These are phyloP conservation scores for Myotis yumanensis DNA, from an alignment of 2,113 vertebrate species.

Conservation along the genomic window DNA sequence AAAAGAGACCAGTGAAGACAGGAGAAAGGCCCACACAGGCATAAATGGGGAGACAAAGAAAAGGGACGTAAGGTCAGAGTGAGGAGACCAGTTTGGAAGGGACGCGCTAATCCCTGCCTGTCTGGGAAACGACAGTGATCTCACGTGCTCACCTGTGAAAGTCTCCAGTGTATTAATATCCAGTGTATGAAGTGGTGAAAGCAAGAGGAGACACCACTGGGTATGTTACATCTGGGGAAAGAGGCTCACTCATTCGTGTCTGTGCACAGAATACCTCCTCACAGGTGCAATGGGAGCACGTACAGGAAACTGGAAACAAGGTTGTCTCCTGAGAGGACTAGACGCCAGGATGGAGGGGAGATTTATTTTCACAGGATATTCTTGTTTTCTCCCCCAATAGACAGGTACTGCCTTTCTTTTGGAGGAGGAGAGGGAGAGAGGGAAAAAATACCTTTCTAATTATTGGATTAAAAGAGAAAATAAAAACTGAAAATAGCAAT, in stretches of 20 bases:
- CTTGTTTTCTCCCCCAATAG: background rate
- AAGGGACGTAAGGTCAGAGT: too few species aligned
- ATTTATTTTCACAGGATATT: background rate
- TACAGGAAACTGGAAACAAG: fast-evolving
- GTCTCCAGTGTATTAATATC: fast-evolving
- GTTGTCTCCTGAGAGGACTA: fast-evolving
- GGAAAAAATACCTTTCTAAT: background rate
- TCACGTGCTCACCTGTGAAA: fast-evolving
- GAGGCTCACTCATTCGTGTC: fast-evolving
- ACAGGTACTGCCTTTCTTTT: background rate
- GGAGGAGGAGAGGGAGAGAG: too few species aligned
- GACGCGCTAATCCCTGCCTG: fast-evolving
- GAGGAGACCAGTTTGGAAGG: fast-evolving
- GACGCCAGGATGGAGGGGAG: background rate
- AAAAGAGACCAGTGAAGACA: background rate
- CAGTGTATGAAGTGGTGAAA: fast-evolving
- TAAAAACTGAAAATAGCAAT: background rate
- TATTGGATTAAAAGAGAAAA: background rate
- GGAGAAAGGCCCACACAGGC: background rate
- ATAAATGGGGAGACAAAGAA: fast-evolving
- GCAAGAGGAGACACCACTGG: background rate
- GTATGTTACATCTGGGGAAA: fast-evolving
- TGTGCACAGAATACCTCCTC: fast-evolving
- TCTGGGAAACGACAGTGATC: background rate
- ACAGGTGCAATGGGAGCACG: fast-evolving